phyloP scores from a whole-genome alignment of 2,113 vertebrate species.

The Oreochromis aureus region DNA sequence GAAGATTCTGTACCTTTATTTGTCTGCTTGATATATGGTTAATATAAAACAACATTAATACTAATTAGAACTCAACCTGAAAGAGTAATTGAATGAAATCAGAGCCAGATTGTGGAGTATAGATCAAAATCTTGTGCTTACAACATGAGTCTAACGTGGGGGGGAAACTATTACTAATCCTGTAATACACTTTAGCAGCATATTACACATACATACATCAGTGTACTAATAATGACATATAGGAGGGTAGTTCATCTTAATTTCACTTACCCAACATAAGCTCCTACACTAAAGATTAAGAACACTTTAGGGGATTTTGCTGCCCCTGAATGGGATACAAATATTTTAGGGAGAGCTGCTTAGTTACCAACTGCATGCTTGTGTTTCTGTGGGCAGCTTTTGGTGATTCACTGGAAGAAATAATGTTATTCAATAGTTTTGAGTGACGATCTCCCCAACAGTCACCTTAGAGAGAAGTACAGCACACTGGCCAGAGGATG shows the following conservation, averaged over 20 bases:
- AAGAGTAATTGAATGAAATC: constrained; percentile 23
- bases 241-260: background rate
- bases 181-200: background rate
- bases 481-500: constrained; percentile 4
- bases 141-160: background rate
- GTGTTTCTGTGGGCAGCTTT: background rate
- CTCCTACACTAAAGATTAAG: background rate
- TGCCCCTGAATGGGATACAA: background rate
- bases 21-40: background rate
- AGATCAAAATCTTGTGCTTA: background rate
- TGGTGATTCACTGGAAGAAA: background rate
- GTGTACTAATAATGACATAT: background rate
- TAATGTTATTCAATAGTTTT: background rate
- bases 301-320: background rate
- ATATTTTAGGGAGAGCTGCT: background rate
- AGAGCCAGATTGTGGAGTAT: background rate
- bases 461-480: constrained; percentile 3
- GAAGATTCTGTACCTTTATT: background rate
- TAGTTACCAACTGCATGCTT: background rate
- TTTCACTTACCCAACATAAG: background rate
- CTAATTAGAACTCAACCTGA: background rate
- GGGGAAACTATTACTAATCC: background rate
- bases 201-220: background rate
- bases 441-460: background rate
- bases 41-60: constrained; percentile 14